A percentile compares a stretch with the other conserved stretches of the same genome.
phyloP scores from a whole-genome alignment of 2,797 vertebrate species.

The Sibirionetta formosa region DNA sequence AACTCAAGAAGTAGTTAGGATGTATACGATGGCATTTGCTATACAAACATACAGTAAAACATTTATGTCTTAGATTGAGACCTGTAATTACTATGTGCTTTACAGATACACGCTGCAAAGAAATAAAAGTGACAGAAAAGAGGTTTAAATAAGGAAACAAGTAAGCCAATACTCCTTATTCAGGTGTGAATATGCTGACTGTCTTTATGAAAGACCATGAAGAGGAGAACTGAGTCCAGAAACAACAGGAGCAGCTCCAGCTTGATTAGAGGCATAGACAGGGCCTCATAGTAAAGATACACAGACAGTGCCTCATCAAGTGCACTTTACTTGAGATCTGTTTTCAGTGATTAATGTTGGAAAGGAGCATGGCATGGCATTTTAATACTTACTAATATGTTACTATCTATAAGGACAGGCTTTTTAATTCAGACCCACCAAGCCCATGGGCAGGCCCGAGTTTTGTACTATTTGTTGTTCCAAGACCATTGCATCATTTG shows the following conservation, averaged over 20 bases:
- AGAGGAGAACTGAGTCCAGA: not conserved
- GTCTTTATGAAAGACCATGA: not conserved
- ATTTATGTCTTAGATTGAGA: not conserved
- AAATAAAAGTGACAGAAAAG: not conserved
- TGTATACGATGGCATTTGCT: not conserved
- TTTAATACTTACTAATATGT: not conserved
- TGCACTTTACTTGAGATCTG: accelerated
- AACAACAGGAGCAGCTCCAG: not conserved
- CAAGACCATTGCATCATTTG: not conserved
- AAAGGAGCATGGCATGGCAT: not conserved
- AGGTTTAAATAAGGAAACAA: not conserved
- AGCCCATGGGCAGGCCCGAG: not conserved
- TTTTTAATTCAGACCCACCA: not conserved
- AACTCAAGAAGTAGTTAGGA: not conserved
- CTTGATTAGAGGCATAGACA: not conserved
- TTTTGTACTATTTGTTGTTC: not conserved
- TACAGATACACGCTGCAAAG: not conserved
- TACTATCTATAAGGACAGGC: too few relatives aligned
- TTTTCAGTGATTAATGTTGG: not conserved
- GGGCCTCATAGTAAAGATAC: not conserved
- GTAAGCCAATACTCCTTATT: not conserved
- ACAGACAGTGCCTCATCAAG: not conserved
- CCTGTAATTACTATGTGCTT: not conserved
- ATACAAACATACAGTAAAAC: not conserved
- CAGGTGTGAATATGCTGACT: not conserved